Conservation (phyloP, 2,888 invertebrate genomes). For the Cephalotes varians region DNA sequence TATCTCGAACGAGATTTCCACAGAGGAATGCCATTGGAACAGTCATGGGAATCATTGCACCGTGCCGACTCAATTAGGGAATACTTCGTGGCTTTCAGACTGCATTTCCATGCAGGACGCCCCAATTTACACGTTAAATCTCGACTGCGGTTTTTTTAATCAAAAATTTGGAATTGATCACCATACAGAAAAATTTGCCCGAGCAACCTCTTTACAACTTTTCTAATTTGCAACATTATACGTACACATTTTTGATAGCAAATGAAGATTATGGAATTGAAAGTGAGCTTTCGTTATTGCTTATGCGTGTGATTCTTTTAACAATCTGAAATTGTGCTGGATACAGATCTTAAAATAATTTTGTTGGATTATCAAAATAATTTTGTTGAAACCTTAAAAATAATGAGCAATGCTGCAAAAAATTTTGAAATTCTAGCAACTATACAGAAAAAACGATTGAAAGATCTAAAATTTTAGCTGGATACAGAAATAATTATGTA, state of each 20-base stretch:
- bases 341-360: too few relatives aligned
- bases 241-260: not conserved
- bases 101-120: not conserved
- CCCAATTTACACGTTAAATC: conserved; percentile 19
- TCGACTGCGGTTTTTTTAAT: not conserved
- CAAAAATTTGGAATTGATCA: not conserved
- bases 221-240: not conserved
- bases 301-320: not conserved
- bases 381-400: too few relatives aligned
- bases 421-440: too few relatives aligned
- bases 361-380: too few relatives aligned
- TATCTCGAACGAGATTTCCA: conserved; percentile 24
- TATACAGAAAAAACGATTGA: too few relatives aligned
- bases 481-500: too few relatives aligned
- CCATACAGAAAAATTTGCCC: not conserved
- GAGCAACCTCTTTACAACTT: not conserved
- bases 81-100: conserved; percentile 26
- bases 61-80: conserved; percentile 33
- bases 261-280: not conserved
- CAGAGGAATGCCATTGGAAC: conserved; percentile 25
- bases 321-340: too few relatives aligned
- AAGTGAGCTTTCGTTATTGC: not conserved
- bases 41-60: conserved; percentile 21
- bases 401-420: too few relatives aligned
- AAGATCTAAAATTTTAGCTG: too few relatives aligned